A percentile compares a stretch with the other conserved stretches of the same genome.
phyloP scores from a whole-genome alignment of 2,113 vertebrate genomes.

The Sorex araneus region DNA sequence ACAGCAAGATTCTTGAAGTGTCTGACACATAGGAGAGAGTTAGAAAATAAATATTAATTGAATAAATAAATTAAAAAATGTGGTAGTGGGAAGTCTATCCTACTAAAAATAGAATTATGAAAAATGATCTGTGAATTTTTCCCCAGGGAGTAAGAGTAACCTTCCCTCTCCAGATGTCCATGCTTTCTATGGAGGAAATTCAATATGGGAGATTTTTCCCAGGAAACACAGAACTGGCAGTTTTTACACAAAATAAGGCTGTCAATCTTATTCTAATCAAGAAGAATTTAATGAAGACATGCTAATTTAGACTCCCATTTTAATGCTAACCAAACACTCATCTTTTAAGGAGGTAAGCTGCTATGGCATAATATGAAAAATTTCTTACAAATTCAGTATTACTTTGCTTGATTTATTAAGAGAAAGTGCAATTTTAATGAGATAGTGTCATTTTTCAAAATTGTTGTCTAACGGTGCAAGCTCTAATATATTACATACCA shows the following conservation, averaged over 20 bases:
- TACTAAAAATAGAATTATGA: conserved; percentile 59
- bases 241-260: conserved; percentile 70
- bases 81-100: conserved; percentile 31
- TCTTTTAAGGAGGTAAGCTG: conserved; percentile 67
- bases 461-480: conserved; percentile 10
- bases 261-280: conserved; percentile 71
- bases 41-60: conserved; percentile 39
- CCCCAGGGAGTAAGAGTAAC: conserved; percentile 57
- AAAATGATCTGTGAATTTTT: conserved; percentile 63
- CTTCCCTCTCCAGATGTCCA: conserved; percentile 51
- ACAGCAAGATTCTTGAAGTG: neutral
- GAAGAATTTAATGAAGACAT: conserved; percentile 62
- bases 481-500: neutral
- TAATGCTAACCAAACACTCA: conserved; percentile 57
- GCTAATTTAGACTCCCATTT: conserved; percentile 55
- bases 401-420: neutral
- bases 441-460: conserved; percentile 6
- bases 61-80: conserved; percentile 18
- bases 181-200: conserved; percentile 54
- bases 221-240: conserved; percentile 50
- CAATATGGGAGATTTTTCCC: conserved; percentile 55
- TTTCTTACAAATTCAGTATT: conserved; percentile 19
- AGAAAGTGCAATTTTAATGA: conserved; percentile 20
- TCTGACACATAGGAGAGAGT: neutral
- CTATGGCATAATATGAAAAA: conserved; percentile 31